Evolutionary conservation across 64 coral and sea anemone genomes (phyloP), one percentile per base, ranked within the genome.

Genomic region (Actinia tenebrosa): DNA sequence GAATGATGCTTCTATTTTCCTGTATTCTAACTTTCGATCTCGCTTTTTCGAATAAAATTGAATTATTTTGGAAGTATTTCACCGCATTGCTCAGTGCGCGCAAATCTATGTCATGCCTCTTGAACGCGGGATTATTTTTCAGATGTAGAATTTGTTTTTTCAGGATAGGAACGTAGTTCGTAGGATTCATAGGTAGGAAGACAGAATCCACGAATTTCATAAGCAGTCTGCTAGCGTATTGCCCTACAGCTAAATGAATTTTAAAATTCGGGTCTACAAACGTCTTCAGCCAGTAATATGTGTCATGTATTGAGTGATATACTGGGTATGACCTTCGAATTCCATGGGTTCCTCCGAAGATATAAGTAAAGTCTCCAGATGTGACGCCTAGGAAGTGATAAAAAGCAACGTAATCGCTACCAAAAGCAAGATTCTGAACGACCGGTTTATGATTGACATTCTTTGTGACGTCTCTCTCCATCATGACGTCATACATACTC

Each of bases 231-330:
- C 91, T 88, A 0, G 52, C 23, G 88, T 92, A 97, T 58, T 94
- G 87, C 13, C 88, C 89, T 23, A 94, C 87, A 4, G 92, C 84
- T 59, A 80, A 63, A 71, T 98, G 96, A 22, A 94, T 87, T 8
- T 94, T 78, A 42, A 98, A 98, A 27, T 92, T 62, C 17, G 90
- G 84, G 59, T 98, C 96, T 25, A 92, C 77, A 23, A 98, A 98
- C 13, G 46, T 92, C 46, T 98, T 98, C 45, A 98, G 52, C 87
- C 91, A 98, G 26, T 90, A 85, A 64, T 94, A 98, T 7, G 87
- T 98, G 22, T 98, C 96, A 15, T 94, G 87, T 53, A 92, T 89
- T 7, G 96, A 92, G 27, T 98, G 96, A 94, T 98, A 98, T n/a
- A 94, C 84, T 17, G 96, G 96, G 62, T 98, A 98, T n/a, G 87